Base-by-base conservation (phyloP, 2,888 invertebrate genomes). In the Drosophila birchii region DNA sequence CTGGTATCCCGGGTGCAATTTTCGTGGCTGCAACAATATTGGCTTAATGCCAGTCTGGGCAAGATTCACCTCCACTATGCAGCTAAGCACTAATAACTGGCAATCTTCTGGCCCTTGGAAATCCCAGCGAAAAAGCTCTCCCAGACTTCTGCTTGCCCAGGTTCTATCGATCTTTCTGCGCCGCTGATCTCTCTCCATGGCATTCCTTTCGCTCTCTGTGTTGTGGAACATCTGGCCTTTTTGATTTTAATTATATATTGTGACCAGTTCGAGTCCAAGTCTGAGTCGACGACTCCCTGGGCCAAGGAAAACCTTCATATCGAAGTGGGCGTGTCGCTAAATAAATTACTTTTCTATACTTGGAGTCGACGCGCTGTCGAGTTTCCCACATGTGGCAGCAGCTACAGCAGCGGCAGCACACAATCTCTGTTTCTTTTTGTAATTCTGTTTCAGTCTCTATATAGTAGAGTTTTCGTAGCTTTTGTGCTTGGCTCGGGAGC, bases 321-420 rank as follows among this genome's bases (percentile, higher is more conserved):
- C 81, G 83, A 74, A 64, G 73, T 80, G 86, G 86, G 86, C 86
- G 86, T 86, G 86, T 76, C 86, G 75, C 88, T 84, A 86, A 86
- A 88, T 86, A 86, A 86, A 86, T 86, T 86, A 88, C 86, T 86
- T 86, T 86, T 88, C 86, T 88, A 88, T 86, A 88, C 78, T 58
- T 69, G 51, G 61, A 51, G 47, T 29, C 53, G 64, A 62, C 64
- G 68, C 58, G 68, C 58, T 51, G 57, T 69, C 68, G 69, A 69
- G 69, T 69, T 70, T 66, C 51, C 68, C 68, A 68, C 68, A 68
- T 68, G 68, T 68, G 68, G 56, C 51, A 51, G 51, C 34, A 32
- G 29, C 47, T n/a, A 32, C 49, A 29, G 29, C 29, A 29, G 29
- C 29, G 5, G 29, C 29, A 18, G 32, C 62, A 47, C 54, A 54